phyloP scores from a whole-genome alignment of 1,140 invertebrate species.

The Ips typographus region DNA sequence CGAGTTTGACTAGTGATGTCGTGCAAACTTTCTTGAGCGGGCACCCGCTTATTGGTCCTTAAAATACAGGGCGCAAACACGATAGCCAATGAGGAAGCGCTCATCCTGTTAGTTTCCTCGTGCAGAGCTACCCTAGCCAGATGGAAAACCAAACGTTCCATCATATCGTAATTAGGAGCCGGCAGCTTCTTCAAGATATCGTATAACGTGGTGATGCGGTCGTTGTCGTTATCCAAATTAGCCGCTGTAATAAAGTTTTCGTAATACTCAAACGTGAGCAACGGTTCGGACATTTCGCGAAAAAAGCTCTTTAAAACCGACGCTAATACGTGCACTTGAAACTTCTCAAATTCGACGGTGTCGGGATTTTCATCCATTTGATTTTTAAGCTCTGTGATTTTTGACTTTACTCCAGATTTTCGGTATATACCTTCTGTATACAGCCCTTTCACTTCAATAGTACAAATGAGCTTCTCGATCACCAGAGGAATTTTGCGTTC shows the following conservation, averaged over 20 bases:
- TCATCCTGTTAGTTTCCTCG: conserved; percentile 91
- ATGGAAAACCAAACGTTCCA: conserved; percentile 92
- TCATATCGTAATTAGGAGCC: conserved; percentile 84
- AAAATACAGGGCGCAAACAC: conserved; percentile 95
- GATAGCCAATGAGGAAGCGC: conserved; percentile 85
- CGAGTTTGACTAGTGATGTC: conserved; percentile 78
- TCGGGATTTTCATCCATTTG: conserved; percentile 74
- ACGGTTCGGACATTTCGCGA: conserved; percentile 88
- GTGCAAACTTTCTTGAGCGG: conserved; percentile 86
- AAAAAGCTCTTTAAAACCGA: conserved; percentile 92
- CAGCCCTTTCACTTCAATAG: conserved; percentile 88
- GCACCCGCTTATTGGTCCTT: conserved; percentile 79
- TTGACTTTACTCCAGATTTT: conserved; percentile 85
- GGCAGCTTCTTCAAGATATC: conserved; percentile 88
- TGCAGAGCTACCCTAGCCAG: conserved; percentile 84
- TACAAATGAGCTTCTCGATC: conserved; percentile 83
- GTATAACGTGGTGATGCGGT: conserved; percentile 81
- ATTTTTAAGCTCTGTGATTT: conserved; percentile 72
- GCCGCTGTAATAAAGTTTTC: conserved; percentile 90
- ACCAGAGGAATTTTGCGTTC: conserved; percentile 79
- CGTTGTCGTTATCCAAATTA: conserved; percentile 77
- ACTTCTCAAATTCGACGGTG: conserved; percentile 69
- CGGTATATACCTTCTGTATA: conserved; percentile 93
- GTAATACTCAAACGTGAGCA: conserved; percentile 91
- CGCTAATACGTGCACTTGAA: conserved; percentile 84